These are phyloP conservation scores for Podarcis lilfordi DNA, from an alignment of 2,797 vertebrate species.

Conservation along the genomic window DNA sequence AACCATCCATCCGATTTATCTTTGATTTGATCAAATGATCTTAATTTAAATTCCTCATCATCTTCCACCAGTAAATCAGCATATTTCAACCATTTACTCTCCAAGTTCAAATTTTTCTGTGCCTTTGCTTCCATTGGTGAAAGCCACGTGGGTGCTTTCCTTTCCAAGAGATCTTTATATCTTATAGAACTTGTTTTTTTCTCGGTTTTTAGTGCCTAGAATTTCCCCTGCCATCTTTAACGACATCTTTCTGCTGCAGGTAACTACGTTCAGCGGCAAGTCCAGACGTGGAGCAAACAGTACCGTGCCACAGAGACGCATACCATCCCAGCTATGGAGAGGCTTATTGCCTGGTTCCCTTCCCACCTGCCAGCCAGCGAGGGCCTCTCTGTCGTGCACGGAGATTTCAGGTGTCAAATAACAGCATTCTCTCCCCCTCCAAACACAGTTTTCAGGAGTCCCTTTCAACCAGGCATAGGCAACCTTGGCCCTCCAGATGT, in stretches of 20 bases:
- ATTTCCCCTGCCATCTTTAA: background rate
- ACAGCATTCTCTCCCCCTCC: background rate
- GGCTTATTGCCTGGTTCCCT: slow-evolving; percentile 83
- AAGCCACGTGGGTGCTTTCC: too few species aligned
- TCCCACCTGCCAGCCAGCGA: slow-evolving; percentile 78
- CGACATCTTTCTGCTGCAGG: slow-evolving; percentile 55
- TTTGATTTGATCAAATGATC: too few species aligned
- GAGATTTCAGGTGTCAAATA: slow-evolving; percentile 82
- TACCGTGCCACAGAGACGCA: slow-evolving; percentile 77
- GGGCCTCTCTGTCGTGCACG: slow-evolving; percentile 77
- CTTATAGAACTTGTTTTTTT: background rate
- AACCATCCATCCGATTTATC: too few species aligned
- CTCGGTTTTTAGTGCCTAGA: background rate
- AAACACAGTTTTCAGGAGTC: background rate
- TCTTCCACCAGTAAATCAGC: too few species aligned
- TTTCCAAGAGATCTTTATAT: too few species aligned
- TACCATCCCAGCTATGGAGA: slow-evolving; percentile 79
- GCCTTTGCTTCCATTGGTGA: too few species aligned
- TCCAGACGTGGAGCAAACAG: slow-evolving; percentile 79
- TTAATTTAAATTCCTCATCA: too few species aligned
- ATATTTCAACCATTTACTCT: too few species aligned
- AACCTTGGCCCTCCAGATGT: too few species aligned
- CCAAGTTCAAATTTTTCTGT: too few species aligned
- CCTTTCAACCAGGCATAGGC: background rate
- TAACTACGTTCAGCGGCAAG: slow-evolving; percentile 76